A percentile compares a stretch with the other conserved stretches of the same genome.
phyloP scores from a whole-genome alignment of 2,113 vertebrate genomes.

The Corythornis vintsioides region DNA sequence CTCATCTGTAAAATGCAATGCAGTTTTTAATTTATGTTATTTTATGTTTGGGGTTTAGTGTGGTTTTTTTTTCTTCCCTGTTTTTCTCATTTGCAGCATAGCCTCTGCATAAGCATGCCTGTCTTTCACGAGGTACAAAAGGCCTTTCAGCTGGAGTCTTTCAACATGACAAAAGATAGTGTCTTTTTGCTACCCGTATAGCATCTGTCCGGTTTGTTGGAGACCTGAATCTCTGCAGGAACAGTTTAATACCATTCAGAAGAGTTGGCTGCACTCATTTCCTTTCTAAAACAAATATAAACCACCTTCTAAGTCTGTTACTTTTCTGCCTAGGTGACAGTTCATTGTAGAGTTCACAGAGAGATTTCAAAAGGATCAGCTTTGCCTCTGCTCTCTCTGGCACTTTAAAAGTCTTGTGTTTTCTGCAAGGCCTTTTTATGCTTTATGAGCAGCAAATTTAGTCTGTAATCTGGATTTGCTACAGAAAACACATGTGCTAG shows the following conservation, averaged over 20 bases:
- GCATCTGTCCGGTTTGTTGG: constrained; percentile 15
- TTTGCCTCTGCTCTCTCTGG: background rate
- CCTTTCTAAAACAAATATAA: background rate
- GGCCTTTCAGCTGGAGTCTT: constrained; percentile 15
- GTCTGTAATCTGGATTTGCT: background rate
- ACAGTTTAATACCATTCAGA: background rate
- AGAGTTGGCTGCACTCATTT: background rate
- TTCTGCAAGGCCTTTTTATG: background rate
- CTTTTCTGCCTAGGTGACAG: background rate
- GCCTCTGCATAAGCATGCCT: background rate
- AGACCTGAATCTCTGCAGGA: background rate
- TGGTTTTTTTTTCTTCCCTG: background rate
- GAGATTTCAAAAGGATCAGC: background rate
- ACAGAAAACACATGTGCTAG: background rate
- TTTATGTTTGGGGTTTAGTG: background rate
- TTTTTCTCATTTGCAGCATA: background rate
- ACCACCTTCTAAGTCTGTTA: background rate
- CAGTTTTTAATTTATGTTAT: background rate
- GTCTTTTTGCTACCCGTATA: background rate
- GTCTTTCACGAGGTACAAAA: constrained; percentile 6
- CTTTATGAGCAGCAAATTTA: background rate
- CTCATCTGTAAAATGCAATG: background rate
- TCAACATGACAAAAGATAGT: constrained; percentile 42
- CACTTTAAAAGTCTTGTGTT: background rate
- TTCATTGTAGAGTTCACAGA: background rate